Percentiles rank a stretch among this genome's conserved stretches.
Evolutionary conservation across 2,797 vertebrate species (phyloP).

Genomic region (Enteromius argenteus): DNA sequence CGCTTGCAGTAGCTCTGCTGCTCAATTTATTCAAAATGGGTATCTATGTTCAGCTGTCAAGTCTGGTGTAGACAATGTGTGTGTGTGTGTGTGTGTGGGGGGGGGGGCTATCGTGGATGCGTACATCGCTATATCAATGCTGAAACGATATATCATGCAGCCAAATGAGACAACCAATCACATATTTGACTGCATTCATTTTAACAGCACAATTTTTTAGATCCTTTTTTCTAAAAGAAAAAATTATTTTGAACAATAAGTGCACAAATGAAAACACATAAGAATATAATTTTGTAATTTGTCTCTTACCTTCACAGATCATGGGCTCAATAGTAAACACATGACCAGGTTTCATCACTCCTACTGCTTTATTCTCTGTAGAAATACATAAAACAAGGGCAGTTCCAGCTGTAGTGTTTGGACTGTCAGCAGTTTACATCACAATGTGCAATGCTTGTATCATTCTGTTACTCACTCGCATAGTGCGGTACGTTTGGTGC

Average conservation of each 20-base stretch:
- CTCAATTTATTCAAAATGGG: too few relatives aligned
- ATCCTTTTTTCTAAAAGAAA: neutral
- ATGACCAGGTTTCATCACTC: constrained; percentile 98
- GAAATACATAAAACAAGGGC: constrained; percentile 2
- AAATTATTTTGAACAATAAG: neutral
- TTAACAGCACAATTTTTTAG: neutral
- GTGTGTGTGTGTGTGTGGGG: too few relatives aligned
- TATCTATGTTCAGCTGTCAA: too few relatives aligned
- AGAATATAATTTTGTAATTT: neutral
- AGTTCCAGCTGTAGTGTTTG: neutral
- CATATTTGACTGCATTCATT: neutral
- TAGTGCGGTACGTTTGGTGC: constrained; percentile 97
- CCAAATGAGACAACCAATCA: neutral
- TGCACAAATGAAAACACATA: neutral
- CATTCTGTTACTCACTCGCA: constrained; percentile 86
- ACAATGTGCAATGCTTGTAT: constrained; percentile 2
- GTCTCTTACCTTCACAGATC: constrained; percentile 96
- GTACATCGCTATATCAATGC: too few relatives aligned
- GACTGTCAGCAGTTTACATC: neutral
- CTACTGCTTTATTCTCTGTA: constrained; percentile 98
- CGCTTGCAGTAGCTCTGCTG: too few relatives aligned
- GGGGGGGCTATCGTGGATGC: too few relatives aligned
- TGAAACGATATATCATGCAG: too few relatives aligned
- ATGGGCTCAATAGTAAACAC: constrained; percentile 99
- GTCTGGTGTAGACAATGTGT: too few relatives aligned